Evolutionary conservation across 2,113 vertebrate species (phyloP).

Genomic region (Caloenas nicobarica): DNA sequence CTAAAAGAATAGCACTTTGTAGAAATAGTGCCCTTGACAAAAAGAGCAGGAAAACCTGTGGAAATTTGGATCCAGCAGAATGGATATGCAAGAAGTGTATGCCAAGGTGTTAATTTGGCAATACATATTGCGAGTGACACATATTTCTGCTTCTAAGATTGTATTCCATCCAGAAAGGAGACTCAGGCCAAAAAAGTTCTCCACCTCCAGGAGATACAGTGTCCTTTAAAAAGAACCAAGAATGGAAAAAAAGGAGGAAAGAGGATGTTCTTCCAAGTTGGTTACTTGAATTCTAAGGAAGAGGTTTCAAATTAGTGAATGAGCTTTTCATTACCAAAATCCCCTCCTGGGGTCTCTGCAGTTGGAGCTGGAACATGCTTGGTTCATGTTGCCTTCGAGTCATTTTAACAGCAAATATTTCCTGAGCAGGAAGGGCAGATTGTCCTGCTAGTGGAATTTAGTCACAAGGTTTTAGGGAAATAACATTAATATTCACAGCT

Average conservation of each 20-base stretch:
- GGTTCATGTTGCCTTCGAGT: neutral
- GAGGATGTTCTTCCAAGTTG: neutral
- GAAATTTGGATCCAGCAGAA: conserved; percentile 4
- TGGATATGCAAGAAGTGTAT: neutral
- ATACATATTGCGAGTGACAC: neutral
- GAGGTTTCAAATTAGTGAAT: conserved; percentile 24
- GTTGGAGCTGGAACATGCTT: neutral
- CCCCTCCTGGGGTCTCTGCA: conserved; percentile 9
- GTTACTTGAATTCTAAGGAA: neutral
- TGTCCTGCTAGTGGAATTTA: conserved; percentile 10
- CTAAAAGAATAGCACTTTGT: neutral
- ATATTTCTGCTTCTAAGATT: conserved; percentile 12
- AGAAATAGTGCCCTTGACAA: neutral
- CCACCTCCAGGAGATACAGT: neutral
- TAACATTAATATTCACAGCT: conserved; percentile 21
- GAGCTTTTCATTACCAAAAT: conserved; percentile 30
- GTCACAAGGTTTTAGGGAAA: conserved; percentile 1
- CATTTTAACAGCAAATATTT: conserved; percentile 35
- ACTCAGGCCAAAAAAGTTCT: neutral
- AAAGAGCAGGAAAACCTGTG: conserved; percentile 31
- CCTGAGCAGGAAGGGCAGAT: conserved; percentile 8
- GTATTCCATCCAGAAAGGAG: neutral
- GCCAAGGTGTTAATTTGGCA: conserved; percentile 17
- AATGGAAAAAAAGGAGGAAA: neutral
- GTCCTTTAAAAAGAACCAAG: conserved; percentile 51